phyloP scores from a whole-genome alignment of 2,888 invertebrate genomes.

The Adela reaumurella region DNA sequence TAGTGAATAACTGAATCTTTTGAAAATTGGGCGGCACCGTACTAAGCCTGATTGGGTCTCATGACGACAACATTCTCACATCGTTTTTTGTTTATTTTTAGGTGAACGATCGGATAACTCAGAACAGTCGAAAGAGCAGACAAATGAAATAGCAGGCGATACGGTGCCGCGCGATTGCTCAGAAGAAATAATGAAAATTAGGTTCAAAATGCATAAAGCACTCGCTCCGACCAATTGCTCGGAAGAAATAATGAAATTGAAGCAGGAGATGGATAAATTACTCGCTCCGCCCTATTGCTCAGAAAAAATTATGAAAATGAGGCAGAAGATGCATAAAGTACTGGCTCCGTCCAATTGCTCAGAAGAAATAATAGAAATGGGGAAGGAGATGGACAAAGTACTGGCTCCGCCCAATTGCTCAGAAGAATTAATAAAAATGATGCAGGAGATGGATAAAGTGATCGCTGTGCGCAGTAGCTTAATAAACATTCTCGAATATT shows the following conservation, averaged over 20 bases:
- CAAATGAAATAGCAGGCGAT: background rate
- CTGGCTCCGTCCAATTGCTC: background rate
- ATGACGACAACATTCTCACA: background rate
- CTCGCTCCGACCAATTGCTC: background rate
- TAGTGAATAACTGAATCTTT: no score
- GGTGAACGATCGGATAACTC: constrained; percentile 22
- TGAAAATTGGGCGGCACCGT: no score
- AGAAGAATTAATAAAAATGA: constrained; percentile 3
- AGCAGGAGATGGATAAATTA: constrained; percentile 11
- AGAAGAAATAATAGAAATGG: constrained; percentile 7
- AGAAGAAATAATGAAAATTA: constrained; percentile 8
- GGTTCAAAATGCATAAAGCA: constrained; percentile 11
- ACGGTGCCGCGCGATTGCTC: constrained; percentile 6
- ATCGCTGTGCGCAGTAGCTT: constrained; percentile 28
- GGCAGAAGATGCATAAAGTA: constrained; percentile 15
- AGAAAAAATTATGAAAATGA: constrained; percentile 8
- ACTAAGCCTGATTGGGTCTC: no score
- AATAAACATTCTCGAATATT: constrained; percentile 25
- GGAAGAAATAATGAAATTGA: constrained; percentile 8
- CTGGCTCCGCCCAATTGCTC: background rate
- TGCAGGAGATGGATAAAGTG: constrained; percentile 19
- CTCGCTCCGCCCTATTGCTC: background rate
- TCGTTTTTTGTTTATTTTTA: constrained; percentile 38
- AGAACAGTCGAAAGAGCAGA: constrained; percentile 5
- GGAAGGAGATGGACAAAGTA: constrained; percentile 15